Evolutionary conservation across 92 coral and sea anemone species (phyloP), one percentile per base, ranked within the genome.

Genomic region (Metridium senile): DNA sequence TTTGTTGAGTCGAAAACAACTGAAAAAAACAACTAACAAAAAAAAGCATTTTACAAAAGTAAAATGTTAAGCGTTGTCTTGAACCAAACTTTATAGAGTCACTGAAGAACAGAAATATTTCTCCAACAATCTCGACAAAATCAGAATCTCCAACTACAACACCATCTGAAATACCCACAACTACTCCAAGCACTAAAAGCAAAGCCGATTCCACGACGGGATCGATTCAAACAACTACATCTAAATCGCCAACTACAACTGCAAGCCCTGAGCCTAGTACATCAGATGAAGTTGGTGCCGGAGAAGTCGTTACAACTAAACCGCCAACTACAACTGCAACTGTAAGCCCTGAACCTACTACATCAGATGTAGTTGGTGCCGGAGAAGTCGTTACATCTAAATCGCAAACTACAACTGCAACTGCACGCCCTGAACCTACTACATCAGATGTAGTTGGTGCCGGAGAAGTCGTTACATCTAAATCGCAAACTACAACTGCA

Each of bases 21-120:
- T 3, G 18, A 3, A 58, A 58, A 3, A 58, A 58, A 3, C 6
- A 27, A 22, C 30, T 3, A 58, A 58, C 65, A 22, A 58, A 27
- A 21, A 7, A 27, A 21, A 58, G 18, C 65, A 58, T 3, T 27
- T 3, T 9, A 29, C 34, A 9, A 10, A 39, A 39, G 6, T 13
- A 39, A 39, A 13, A 39, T 4, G 29, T 51, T 22, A 29, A 9
- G 62, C 26, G 26, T 33, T 28, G 78, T 18, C 22, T 59, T 58
- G 10, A 74, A 74, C 43, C 10, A 57, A 34, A 74, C 78, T 26
- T 58, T 74, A 54, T 74, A 33, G 43, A 77, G 82, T 31, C 65
- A 65, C 65, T 65, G 70, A 58, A 51, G 31, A 10, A 13, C 26
- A 33, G 32, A 13, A 33, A 51, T 19, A 63, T 21, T 47, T 31